phyloP scores from a whole-genome alignment of 2,113 vertebrate genomes.

The Macrotis lagotis region DNA sequence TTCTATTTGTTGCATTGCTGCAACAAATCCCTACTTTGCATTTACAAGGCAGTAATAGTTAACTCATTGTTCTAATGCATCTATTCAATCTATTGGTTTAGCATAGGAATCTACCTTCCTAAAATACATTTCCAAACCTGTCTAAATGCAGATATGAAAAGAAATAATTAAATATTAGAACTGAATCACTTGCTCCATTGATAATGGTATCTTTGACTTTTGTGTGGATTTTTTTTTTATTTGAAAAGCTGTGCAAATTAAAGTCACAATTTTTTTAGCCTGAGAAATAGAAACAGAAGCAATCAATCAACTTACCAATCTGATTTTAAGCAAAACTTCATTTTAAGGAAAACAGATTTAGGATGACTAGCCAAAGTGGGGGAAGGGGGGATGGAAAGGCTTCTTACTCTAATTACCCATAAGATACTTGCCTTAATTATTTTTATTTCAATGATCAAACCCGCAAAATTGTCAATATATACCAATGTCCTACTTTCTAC shows the following conservation, averaged over 20 bases:
- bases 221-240: not conserved
- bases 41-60: not conserved
- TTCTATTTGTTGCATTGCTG: not conserved
- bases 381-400: not conserved
- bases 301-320: constrained; percentile 18
- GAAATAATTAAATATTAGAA: not conserved
- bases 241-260: not conserved
- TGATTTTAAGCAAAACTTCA: constrained; percentile 9
- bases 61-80: not conserved
- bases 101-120: not conserved
- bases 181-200: not conserved
- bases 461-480: not conserved
- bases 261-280: constrained; percentile 27
- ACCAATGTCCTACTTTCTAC: constrained; percentile 42
- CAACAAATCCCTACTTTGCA: not conserved
- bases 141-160: constrained; percentile 16
- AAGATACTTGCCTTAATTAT: not conserved
- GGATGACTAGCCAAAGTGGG: constrained; percentile 16
- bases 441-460: not conserved
- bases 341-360: constrained; percentile 46
- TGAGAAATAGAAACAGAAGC: constrained; percentile 23
- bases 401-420: not conserved
- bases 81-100: not conserved
- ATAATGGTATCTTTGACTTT: not conserved
- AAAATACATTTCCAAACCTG: not conserved